Percentiles rank a stretch among this genome's conserved stretches.
These are phyloP conservation scores for Drosophila virilis DNA, from an alignment of 1,140 invertebrate species.

Conservation along the genomic window DNA sequence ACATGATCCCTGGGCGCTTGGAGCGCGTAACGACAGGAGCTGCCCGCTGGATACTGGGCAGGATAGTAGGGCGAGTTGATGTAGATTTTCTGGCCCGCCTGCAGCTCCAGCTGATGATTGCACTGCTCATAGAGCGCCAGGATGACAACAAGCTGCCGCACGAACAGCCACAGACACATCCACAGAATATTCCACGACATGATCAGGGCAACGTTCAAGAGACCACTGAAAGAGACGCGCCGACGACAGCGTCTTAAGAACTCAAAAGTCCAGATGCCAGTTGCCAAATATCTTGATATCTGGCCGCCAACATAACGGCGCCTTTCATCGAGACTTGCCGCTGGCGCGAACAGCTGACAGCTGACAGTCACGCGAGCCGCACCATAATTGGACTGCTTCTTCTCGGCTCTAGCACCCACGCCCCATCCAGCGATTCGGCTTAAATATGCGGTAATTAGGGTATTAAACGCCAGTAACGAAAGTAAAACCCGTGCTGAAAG, in stretches of 20 bases:
- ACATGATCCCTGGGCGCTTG: slow-evolving; percentile 72
- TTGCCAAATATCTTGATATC: slow-evolving; percentile 26
- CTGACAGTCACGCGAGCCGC: slow-evolving; percentile 61
- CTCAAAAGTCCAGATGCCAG: slow-evolving; percentile 11
- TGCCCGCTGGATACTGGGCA: slow-evolving; percentile 67
- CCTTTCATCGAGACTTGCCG: slow-evolving; percentile 45
- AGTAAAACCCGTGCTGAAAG: slow-evolving; percentile 27
- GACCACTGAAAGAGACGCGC: slow-evolving; percentile 43
- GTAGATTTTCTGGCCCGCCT: slow-evolving; percentile 66
- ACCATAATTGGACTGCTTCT: slow-evolving; percentile 39
- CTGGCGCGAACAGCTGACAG: slow-evolving; percentile 24
- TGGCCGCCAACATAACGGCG: slow-evolving; percentile 18
- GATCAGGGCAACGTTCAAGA: slow-evolving; percentile 47
- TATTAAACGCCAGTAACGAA: slow-evolving; percentile 49
- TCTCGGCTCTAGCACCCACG: slow-evolving; percentile 45
- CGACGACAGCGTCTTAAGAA: slow-evolving; percentile 65
- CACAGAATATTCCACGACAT: slow-evolving; percentile 44
- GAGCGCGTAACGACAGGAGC: slow-evolving; percentile 74
- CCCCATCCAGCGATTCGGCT: slow-evolving; percentile 33
- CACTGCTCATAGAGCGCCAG: slow-evolving; percentile 68
- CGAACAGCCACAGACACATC: slow-evolving; percentile 7
- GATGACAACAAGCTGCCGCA: not conserved
- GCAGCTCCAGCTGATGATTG: slow-evolving; percentile 70
- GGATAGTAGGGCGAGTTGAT: slow-evolving; percentile 83
- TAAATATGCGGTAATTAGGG: slow-evolving; percentile 69